Evolutionary conservation across 2,113 vertebrate species (phyloP).

Genomic region (sheep (Ovis aries)): DNA sequence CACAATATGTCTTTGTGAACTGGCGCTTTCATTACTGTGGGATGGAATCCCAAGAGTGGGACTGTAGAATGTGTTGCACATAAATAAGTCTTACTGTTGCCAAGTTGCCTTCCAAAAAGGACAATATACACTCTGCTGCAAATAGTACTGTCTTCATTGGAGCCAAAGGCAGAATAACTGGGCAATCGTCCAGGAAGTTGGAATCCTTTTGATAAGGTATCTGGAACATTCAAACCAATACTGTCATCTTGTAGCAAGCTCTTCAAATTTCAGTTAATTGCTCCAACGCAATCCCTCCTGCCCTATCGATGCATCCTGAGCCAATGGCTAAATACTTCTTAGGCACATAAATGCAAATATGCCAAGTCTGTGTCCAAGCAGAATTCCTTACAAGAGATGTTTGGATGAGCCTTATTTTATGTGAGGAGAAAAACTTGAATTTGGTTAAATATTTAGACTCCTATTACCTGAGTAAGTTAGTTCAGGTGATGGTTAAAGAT

Average conservation of each 20-base stretch:
- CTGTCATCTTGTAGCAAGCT: not conserved
- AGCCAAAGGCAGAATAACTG: not conserved
- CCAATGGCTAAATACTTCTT: not conserved
- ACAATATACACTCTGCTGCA: not conserved
- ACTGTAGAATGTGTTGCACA: not conserved
- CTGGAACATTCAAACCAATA: not conserved
- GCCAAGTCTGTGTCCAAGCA: not conserved
- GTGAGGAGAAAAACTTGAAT: not conserved
- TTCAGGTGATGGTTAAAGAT: not conserved
- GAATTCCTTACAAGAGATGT: not conserved
- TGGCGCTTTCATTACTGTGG: too few species aligned
- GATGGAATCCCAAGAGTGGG: not conserved
- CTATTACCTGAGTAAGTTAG: not conserved
- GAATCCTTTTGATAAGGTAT: not conserved
- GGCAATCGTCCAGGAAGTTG: not conserved
- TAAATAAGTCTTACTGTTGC: not conserved
- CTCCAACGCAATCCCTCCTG: not conserved
- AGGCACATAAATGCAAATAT: not conserved
- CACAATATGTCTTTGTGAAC: not conserved
- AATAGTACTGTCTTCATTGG: not conserved
- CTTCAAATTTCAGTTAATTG: not conserved
- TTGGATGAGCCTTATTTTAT: not conserved
- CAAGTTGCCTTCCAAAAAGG: not conserved
- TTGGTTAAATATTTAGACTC: not conserved
- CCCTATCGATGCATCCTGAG: not conserved